phyloP scores from a whole-genome alignment of 2,113 vertebrate genomes.

The Otis tarda region DNA sequence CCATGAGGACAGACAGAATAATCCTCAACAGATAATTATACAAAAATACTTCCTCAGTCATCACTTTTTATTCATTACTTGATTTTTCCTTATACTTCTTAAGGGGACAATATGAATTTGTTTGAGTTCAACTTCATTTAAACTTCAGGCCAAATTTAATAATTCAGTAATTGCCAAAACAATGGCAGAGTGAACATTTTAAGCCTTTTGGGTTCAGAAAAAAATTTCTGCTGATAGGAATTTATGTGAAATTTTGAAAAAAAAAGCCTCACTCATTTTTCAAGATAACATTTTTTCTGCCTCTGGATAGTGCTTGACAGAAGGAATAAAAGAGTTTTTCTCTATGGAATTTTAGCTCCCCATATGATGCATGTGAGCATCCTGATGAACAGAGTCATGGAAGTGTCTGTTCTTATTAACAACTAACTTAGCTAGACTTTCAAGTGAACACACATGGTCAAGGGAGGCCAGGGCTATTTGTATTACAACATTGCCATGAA shows the following conservation, averaged over 20 bases:
- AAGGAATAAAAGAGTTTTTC: neutral
- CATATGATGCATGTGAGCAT: neutral
- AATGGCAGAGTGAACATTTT: neutral
- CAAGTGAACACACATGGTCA: neutral
- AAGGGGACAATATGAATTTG: neutral
- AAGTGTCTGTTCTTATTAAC: neutral
- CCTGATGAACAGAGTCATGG: neutral
- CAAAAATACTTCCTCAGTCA: neutral
- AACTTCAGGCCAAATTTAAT: neutral
- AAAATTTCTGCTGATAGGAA: neutral
- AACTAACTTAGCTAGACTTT: neutral
- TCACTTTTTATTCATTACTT: neutral
- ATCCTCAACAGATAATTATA: neutral
- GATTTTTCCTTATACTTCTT: neutral
- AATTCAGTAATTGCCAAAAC: neutral
- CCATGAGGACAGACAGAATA: neutral
- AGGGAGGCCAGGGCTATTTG: neutral
- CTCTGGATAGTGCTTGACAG: constrained; percentile 28
- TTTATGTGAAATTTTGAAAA: neutral
- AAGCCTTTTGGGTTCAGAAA: neutral
- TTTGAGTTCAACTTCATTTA: neutral
- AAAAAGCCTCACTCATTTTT: neutral
- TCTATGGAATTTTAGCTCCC: neutral
- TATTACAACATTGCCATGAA: neutral
- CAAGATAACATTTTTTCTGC: neutral